Base-by-base conservation (phyloP, 2,888 invertebrate genomes). In the Rhyacophila evoluta region DNA sequence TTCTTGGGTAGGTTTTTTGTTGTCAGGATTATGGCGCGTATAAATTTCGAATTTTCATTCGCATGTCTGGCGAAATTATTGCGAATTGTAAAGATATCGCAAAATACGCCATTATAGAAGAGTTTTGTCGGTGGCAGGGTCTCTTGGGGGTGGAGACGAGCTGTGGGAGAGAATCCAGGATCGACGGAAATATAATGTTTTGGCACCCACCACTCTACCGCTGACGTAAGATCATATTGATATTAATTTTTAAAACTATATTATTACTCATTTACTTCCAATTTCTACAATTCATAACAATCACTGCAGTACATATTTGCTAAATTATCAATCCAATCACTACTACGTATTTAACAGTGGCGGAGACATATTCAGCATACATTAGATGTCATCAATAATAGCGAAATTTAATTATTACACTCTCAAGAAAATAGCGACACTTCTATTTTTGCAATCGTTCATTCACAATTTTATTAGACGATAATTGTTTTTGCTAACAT, bases 111-210 rank as follows among this genome's bases (percentile, higher is more conserved):
- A 55, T 19, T 55, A 55, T 19, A 55, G 25, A 55, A 55, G 55
- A 55, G 25, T 25, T 55, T 55, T 55, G 19, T 55, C 55, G 55
- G 55, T 55, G 19, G 19, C 55, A 55, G 55, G 55, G 19, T 19
- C 55, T 55, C 55, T 55, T 19, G 19, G 19, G 15, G 55, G 12
- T 55, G 55, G 55, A 19, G 25, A 55, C 55, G 15, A 12, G 55
- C 55, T 55, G 55, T 12, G 12, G 19, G 19, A 55, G 15, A 55
- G 55, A 55, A 55, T 55, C 55, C 55, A 55, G 55, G 55, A 55
- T 55, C 55, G 8, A 15, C 55, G 55, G 19, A 15, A 55, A 55
- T 25, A 55, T 25, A 25, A 55, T 55, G 55, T 55, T 6, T 12
- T 55, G 55, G 55, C 55, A 55, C 55, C 19, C 55, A 55, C 15